A percentile compares a stretch with the other conserved stretches of the same genome.
Evolutionary conservation across 2,888 invertebrate species (phyloP).

Genomic region (Pasiphila rectangulata): DNA sequence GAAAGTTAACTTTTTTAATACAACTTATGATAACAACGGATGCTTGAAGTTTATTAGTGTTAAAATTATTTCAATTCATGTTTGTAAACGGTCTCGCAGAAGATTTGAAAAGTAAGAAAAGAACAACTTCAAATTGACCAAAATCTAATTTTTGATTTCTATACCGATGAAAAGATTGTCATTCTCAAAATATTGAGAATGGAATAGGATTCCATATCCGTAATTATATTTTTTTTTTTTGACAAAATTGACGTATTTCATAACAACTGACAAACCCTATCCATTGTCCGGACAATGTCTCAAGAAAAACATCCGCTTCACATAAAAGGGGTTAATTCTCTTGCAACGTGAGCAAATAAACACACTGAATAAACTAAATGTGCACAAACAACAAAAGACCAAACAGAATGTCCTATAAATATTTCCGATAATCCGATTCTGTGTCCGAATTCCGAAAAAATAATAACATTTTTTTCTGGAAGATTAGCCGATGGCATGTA

Average conservation of each 20-base stretch:
- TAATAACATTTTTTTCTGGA: slow-evolving; percentile 26
- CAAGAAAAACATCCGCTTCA: slow-evolving; percentile 66
- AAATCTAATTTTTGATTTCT: background rate
- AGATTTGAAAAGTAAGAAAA: background rate
- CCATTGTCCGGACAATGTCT: slow-evolving; percentile 47
- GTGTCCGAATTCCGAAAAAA: slow-evolving; percentile 32
- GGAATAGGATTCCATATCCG: slow-evolving; percentile 28
- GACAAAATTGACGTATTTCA: slow-evolving; percentile 27
- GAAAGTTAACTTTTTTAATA: no score
- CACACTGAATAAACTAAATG: slow-evolving; percentile 62
- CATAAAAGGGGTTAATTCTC: slow-evolving; percentile 52
- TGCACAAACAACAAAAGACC: slow-evolving; percentile 69
- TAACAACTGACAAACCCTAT: slow-evolving; percentile 50
- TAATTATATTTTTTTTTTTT: slow-evolving; percentile 42
- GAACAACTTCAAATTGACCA: background rate
- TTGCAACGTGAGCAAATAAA: slow-evolving; percentile 59
- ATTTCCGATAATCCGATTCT: slow-evolving; percentile 56
- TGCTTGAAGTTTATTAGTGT: no score
- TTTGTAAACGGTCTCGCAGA: no score
- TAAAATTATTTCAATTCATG: no score
- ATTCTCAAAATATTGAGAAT: slow-evolving; percentile 29
- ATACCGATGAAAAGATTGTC: slow-evolving; percentile 3
- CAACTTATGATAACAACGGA: no score
- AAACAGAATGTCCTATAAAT: slow-evolving; percentile 60
- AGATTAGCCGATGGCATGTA: slow-evolving; percentile 7